Base-by-base conservation (phyloP, 2,113 vertebrate genomes). In the Myxocyprinus asiaticus region DNA sequence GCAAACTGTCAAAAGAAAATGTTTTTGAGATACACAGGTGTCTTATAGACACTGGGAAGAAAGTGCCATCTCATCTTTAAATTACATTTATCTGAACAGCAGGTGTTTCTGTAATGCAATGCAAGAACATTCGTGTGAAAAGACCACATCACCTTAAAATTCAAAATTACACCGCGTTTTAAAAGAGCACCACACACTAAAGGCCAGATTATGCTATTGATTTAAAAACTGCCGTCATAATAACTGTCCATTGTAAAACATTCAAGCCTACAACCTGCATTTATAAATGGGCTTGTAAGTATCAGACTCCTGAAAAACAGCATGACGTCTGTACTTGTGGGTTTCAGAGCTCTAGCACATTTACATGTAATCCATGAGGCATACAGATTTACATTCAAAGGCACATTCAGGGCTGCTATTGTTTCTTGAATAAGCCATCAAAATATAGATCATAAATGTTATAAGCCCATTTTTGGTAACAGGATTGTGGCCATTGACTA, bases 21-120 rank as follows among this genome's bases (percentile, higher is more conserved):
- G 15, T 11, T 67, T 22, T 67, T 17, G 11, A 56, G 58, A 44
- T 14, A 45, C 12, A 71, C 12, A 9, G 10, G 8, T 72, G 4
- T 61, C 22, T 33, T 48, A 48, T 15, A 64, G 8, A 63, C 47
- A 10, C 22, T 7, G 12, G 42, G 22, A 33, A 33, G 22, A 33
- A 33, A 33, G 22, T 48, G 56, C 4, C 43, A 47, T 33, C 17
- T 76, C 14, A 15, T 65, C 22, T 44, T n/a, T 4, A 44, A 65
- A 55, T 65, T 65, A 48, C 15, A 65, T 76, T 76, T 55, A 64
- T 65, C 62, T 15, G 74, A 61, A 44, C 48, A 53, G 48, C 33
- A 2, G 61, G 74, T 53, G 62, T 65, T 53, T 65, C 15, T 17
- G 47, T 8, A 43, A 17, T 8, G 51, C 8, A 74, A 50, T 59